phyloP scores from a whole-genome alignment of 1,140 invertebrate genomes.

The Leptinotarsa undecemlineata region DNA sequence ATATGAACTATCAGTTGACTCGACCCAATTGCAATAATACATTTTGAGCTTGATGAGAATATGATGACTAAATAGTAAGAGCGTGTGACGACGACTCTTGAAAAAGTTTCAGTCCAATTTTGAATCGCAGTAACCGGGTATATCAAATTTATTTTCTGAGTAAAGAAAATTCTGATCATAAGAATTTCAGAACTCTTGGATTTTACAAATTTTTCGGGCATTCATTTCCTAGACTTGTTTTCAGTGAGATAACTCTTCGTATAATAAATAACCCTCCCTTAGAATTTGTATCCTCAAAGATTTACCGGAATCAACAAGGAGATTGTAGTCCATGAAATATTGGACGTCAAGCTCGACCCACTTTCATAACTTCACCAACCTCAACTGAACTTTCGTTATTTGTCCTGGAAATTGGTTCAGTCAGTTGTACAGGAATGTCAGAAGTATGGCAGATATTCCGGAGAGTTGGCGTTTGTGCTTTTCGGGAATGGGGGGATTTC shows the following conservation, averaged over 20 bases:
- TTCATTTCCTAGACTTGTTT: not conserved
- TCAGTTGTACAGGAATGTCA: not conserved
- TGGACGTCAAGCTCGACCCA: constrained; percentile 11
- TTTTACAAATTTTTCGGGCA: not conserved
- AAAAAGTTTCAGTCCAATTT: too few species aligned
- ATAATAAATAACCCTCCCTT: not conserved
- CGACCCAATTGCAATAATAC: too few species aligned
- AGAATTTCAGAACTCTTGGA: not conserved
- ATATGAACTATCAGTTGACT: too few species aligned
- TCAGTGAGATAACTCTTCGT: not conserved
- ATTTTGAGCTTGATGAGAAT: too few species aligned
- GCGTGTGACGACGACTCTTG: too few species aligned
- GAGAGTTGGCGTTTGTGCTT: not conserved
- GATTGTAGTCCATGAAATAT: constrained; percentile 17
- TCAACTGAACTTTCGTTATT: constrained; percentile 15
- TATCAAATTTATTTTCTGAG: too few species aligned
- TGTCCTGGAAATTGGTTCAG: constrained; percentile 9
- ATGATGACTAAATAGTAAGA: too few species aligned
- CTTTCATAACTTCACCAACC: constrained; percentile 12
- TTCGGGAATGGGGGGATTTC: too few species aligned
- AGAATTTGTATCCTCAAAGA: not conserved
- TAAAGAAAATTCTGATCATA: too few species aligned
- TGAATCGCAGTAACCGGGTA: too few species aligned
- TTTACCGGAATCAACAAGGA: constrained; percentile 15
- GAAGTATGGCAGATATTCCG: not conserved